phyloP scores from a whole-genome alignment of 2,113 vertebrate species.

The Setophaga coronata region DNA sequence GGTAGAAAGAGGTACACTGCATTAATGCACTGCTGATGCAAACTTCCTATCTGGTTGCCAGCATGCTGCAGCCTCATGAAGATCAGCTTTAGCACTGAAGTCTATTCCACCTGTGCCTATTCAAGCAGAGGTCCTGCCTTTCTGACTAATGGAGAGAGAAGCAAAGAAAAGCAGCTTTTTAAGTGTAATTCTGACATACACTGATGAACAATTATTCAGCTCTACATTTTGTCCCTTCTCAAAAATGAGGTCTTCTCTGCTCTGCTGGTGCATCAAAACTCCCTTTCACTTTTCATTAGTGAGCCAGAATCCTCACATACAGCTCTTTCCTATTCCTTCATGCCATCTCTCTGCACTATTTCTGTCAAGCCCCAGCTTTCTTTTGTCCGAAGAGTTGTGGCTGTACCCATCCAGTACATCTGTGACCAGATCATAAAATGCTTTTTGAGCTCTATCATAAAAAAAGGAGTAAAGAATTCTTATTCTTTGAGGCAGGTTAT shows the following conservation, averaged over 20 bases:
- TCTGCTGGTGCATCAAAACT: neutral
- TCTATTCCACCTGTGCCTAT: neutral
- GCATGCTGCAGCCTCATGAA: neutral
- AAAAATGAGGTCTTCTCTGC: neutral
- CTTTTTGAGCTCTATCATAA: neutral
- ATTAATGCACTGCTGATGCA: neutral
- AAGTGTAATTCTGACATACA: neutral
- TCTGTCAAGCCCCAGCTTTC: neutral
- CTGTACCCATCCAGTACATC: neutral
- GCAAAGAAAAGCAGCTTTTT: neutral
- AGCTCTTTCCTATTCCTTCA: neutral
- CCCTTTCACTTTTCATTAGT: neutral
- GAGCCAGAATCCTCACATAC: neutral
- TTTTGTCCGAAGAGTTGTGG: neutral
- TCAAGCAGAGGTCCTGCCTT: accelerated
- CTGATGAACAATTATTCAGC: neutral
- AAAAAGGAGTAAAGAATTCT: neutral
- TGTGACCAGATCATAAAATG: neutral
- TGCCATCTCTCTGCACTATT: neutral
- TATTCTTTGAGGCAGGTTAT: neutral
- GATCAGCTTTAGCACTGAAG: neutral
- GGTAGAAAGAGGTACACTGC: neutral
- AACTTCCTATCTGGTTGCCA: neutral
- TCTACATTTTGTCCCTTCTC: neutral
- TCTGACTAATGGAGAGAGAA: neutral